A percentile compares a stretch with the other conserved stretches of the same genome.
Conservation (phyloP, 2,113 vertebrate genomes). For the Lathamus discolor region DNA sequence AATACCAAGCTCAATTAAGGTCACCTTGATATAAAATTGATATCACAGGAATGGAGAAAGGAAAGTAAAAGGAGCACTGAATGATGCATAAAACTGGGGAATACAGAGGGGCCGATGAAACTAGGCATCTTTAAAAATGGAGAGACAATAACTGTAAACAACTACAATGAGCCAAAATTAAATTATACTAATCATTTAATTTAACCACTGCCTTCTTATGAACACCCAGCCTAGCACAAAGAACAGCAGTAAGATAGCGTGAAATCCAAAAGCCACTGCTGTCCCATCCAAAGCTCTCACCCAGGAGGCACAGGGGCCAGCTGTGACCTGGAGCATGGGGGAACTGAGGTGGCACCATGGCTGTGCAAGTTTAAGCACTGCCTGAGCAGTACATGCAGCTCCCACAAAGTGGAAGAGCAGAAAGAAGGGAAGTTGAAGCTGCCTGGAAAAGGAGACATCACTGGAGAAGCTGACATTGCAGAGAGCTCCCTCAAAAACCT, state of each 20-base stretch:
- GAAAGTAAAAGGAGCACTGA: not conserved
- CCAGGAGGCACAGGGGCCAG: accelerated
- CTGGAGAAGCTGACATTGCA: not conserved
- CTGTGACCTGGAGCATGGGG: not conserved
- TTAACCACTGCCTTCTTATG: not conserved
- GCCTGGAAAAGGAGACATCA: not conserved
- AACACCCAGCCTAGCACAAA: not conserved
- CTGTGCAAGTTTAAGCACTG: accelerated
- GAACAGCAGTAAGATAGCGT: not conserved
- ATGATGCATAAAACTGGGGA: conserved; percentile 7
- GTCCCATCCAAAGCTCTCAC: not conserved
- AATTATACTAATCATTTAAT: not conserved
- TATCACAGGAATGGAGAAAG: not conserved
- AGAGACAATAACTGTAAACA: not conserved
- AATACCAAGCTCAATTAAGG: conserved; percentile 34
- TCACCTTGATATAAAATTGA: conserved; percentile 48
- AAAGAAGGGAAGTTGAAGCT: not conserved
- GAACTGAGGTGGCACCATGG: accelerated
- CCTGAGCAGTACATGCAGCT: not conserved
- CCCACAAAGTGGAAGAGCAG: accelerated
- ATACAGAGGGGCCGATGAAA: not conserved
- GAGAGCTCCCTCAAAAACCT: not conserved
- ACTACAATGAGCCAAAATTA: not conserved
- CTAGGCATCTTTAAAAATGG: not conserved
- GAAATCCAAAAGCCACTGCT: not conserved